Evolutionary conservation across 2,113 vertebrate genomes (phyloP).

Genomic region (Plecturocebus donacophilus): DNA sequence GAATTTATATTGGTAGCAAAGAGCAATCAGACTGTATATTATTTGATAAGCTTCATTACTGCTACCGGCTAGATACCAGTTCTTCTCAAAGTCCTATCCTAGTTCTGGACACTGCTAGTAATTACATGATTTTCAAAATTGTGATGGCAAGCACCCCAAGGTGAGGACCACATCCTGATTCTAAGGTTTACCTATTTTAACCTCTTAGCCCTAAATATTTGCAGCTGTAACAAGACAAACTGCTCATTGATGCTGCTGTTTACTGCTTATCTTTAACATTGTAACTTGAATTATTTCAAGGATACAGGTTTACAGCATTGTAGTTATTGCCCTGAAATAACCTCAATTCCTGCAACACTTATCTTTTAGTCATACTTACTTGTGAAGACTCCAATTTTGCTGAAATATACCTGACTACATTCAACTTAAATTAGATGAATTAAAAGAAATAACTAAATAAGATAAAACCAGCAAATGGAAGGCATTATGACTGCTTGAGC

Average conservation of each 20-base stretch:
- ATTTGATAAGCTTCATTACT: neutral
- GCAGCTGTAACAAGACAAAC: neutral
- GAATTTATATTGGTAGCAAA: neutral
- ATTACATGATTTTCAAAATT: neutral
- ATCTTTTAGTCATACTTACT: neutral
- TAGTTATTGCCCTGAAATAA: neutral
- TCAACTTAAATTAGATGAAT: neutral
- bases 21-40: neutral
- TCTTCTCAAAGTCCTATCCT: neutral
- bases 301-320: neutral
- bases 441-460: neutral
- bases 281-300: neutral
- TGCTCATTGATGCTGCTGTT: neutral
- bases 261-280: neutral
- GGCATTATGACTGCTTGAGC: neutral
- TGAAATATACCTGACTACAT: neutral
- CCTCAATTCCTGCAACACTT: neutral
- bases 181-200: neutral
- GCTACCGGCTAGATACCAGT: neutral
- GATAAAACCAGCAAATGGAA: neutral
- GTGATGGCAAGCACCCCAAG: neutral
- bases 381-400: neutral
- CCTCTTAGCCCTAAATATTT: neutral
- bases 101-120: neutral
- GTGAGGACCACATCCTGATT: neutral